A percentile compares a stretch with the other conserved stretches of the same genome.
Conservation (phyloP, 92 coral and sea anemone genomes). For the Umimayanthus chanpuru region DNA sequence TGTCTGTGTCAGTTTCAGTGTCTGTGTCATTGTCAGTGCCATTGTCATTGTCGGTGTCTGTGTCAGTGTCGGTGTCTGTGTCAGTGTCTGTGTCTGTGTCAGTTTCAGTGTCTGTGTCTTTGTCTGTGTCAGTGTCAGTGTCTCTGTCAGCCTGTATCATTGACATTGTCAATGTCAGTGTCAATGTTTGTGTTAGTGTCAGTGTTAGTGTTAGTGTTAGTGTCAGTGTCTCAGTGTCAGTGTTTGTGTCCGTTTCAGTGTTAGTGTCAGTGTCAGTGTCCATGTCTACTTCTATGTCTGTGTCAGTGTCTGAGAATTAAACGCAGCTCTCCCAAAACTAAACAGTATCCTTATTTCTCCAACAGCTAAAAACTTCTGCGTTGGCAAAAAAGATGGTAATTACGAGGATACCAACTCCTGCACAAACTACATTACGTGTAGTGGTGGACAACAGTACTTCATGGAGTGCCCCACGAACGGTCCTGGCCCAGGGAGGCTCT, state of each 20-base stretch:
- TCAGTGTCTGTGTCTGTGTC: too few species aligned
- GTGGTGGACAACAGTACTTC: background rate
- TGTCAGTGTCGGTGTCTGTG: background rate
- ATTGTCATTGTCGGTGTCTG: too few species aligned
- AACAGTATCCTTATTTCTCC: background rate
- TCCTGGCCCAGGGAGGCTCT: background rate
- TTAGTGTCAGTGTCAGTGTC: background rate
- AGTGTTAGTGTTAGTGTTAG: background rate
- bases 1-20: background rate
- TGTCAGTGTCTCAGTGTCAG: too few species aligned
- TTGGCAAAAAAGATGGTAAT: slow-evolving; percentile 9
- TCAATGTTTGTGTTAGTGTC: background rate
- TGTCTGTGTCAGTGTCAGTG: background rate
- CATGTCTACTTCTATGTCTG: background rate
- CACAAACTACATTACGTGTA: background rate
- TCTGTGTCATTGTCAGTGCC: background rate
- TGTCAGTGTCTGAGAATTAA: too few species aligned
- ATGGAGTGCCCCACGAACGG: slow-evolving; percentile 15
- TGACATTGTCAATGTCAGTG: background rate
- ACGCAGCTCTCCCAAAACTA: too few species aligned
- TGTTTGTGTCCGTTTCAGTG: background rate
- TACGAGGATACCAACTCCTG: slow-evolving; percentile 4
- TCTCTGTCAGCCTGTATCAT: background rate
- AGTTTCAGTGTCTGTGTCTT: too few species aligned
- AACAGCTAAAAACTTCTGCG: background rate